Percentiles rank a stretch among this genome's conserved stretches.
Conservation (phyloP, 2,797 vertebrate species). For the Paedocypris micromegethes region DNA sequence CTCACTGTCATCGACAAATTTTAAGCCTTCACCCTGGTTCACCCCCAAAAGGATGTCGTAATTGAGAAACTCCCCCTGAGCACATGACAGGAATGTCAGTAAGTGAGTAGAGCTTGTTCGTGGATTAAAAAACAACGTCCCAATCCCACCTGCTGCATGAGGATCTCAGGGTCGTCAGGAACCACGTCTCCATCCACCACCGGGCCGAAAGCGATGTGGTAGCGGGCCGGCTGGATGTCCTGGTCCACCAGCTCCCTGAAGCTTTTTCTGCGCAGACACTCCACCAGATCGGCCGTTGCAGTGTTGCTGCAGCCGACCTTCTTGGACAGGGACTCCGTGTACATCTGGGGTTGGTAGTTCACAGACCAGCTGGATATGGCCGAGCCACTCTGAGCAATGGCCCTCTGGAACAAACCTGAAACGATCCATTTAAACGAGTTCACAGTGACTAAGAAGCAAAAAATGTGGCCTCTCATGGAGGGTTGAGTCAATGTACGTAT, state of each 20-base stretch:
- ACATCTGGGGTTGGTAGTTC: slow-evolving; percentile 86
- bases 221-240: slow-evolving; percentile 89
- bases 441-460: slow-evolving; percentile 11
- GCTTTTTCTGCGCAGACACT: slow-evolving; percentile 83
- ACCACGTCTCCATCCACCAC: slow-evolving; percentile 94
- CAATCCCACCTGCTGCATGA: slow-evolving; percentile 84
- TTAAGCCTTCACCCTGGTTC: slow-evolving; percentile 92
- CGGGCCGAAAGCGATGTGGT: slow-evolving; percentile 92
- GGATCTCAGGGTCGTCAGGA: slow-evolving; percentile 91
- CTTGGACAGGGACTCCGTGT: slow-evolving; percentile 83
- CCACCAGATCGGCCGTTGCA: slow-evolving; percentile 79
- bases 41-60: slow-evolving; percentile 93
- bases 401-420: slow-evolving; percentile 87
- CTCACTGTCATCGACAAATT: slow-evolving; percentile 92
- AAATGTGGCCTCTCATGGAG: background rate
- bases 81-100: slow-evolving; percentile 40
- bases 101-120: too few species aligned
- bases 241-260: slow-evolving; percentile 91
- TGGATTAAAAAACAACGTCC: too few species aligned
- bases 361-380: slow-evolving; percentile 96
- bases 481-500: slow-evolving; percentile 9
- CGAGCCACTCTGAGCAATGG: slow-evolving; percentile 89
- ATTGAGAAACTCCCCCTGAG: slow-evolving; percentile 90
- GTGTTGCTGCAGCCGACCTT: slow-evolving; percentile 86
- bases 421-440: slow-evolving; percentile 6